Evolutionary conservation across 1,140 invertebrate species (phyloP), one percentile per base, ranked within the genome.

Genomic region (Bilobella aurantiaca): DNA sequence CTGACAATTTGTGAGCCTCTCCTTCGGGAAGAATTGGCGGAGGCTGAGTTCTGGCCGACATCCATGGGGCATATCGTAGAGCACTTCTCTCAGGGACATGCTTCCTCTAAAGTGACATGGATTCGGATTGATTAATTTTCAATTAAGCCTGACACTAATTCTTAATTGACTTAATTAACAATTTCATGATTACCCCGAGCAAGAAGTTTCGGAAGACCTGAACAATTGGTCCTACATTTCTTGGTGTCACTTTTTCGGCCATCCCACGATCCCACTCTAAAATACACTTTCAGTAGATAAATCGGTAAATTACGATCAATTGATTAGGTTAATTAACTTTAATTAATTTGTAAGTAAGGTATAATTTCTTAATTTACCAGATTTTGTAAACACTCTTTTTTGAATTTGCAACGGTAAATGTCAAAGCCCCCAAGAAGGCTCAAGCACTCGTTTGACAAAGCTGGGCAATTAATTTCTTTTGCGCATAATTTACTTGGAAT

Each of bases 181-280:
- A 56, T 31, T 12, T 42, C 8, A 12, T 42, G 34, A 61, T 68
- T 67, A 71, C 70, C 34, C 67, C 67, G n/a, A 72, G 58, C 2
- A 72, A 49, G 67, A 72, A 67, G 61, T 69, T 69, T n/a, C 70
- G 2, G 0, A 67, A 16, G 1, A 62, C 21, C 60, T 69, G 70
- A 0, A 72, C 21, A 1, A 67, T 3, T 3, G 70, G 70, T 1
- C 65, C 58, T 0, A 69, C 42, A 47, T 72, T 72, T 42, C 70
- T 47, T 1, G 34, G 56, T 37, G 49, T 28, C 16, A 71, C 5
- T 34, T 53, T 63, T 8, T 64, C 65, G 27, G 61, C 66, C 68
- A 69, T 69, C 25, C 3, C 32, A 5, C 34, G 18, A 42, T 42
- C 34, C 34, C 23, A 14, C 25, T 18, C n/a, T n/a, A n/a, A n/a